Evolutionary conservation across 2,113 vertebrate species (phyloP).

Genomic region (Noctilio leporinus): DNA sequence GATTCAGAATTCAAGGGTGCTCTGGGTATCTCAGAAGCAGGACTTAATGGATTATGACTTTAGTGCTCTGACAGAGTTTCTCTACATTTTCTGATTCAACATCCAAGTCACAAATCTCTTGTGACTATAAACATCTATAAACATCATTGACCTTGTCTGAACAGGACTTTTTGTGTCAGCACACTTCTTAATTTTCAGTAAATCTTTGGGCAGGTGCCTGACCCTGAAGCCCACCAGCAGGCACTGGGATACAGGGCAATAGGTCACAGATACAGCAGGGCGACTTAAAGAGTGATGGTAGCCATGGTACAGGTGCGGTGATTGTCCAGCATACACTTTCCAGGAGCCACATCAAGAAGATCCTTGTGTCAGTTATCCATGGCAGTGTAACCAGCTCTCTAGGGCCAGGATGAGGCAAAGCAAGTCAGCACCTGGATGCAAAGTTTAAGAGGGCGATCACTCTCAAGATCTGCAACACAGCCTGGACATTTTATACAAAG

Average conservation of each 20-base stretch:
- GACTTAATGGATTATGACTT: neutral
- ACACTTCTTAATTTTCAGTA: neutral
- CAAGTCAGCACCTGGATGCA: too few relatives aligned
- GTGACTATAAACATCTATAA: too few relatives aligned
- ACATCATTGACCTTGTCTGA: neutral
- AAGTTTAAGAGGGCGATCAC: neutral
- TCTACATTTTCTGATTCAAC: neutral
- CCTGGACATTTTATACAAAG: neutral
- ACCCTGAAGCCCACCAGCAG: neutral
- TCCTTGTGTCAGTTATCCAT: neutral
- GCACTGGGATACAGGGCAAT: too few relatives aligned
- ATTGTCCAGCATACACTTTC: neutral
- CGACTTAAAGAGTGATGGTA: too few relatives aligned
- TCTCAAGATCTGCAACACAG: neutral
- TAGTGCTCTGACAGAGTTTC: neutral
- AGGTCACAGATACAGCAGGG: neutral
- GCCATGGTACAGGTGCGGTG: neutral
- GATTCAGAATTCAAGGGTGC: too few relatives aligned
- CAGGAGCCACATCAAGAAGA: neutral
- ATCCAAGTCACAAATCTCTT: neutral
- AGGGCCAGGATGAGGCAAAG: neutral
- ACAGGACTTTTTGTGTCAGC: neutral
- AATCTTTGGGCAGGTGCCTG: neutral
- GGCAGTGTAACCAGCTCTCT: fast-evolving
- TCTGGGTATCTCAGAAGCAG: neutral